phyloP scores from a whole-genome alignment of 2,113 vertebrate species.

The Ranitomeya imitator region DNA sequence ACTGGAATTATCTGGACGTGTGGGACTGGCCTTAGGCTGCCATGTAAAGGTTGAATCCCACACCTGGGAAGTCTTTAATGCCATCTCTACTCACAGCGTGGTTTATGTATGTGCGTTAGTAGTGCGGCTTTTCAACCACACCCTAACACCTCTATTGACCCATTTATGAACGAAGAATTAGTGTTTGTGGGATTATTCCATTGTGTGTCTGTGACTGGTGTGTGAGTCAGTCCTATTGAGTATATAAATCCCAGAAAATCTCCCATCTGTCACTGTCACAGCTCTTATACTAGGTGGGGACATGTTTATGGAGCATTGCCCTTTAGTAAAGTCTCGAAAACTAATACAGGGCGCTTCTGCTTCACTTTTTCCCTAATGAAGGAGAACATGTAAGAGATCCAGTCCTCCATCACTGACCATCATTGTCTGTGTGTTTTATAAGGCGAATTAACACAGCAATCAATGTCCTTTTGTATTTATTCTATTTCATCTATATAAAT shows the following conservation, averaged over 20 bases:
- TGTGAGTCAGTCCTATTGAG: constrained; percentile 15
- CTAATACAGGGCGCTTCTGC: neutral
- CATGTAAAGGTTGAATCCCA: too few species aligned
- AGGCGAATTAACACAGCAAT: neutral
- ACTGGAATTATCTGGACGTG: too few species aligned
- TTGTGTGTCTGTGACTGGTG: neutral
- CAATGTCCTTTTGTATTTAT: neutral
- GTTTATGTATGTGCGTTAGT: neutral
- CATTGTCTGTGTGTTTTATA: too few species aligned
- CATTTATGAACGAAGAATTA: neutral
- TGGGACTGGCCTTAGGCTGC: too few species aligned
- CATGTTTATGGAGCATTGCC: constrained; percentile 12
- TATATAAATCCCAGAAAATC: constrained; percentile 19
- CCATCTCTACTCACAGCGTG: neutral
- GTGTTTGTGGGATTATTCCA: neutral
- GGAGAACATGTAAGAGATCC: neutral
- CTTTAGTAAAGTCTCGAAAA: neutral
- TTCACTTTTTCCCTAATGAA: neutral
- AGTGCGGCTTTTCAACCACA: neutral
- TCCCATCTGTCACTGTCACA: constrained; percentile 26
- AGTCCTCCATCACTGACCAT: too few species aligned
- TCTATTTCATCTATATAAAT: neutral
- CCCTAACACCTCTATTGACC: neutral
- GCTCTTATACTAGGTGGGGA: constrained; percentile 19
- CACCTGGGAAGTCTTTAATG: too few species aligned